A percentile compares a stretch with the other conserved stretches of the same genome.
Evolutionary conservation across 2,797 vertebrate genomes (phyloP).

Genomic region (Diglossa cyanea): DNA sequence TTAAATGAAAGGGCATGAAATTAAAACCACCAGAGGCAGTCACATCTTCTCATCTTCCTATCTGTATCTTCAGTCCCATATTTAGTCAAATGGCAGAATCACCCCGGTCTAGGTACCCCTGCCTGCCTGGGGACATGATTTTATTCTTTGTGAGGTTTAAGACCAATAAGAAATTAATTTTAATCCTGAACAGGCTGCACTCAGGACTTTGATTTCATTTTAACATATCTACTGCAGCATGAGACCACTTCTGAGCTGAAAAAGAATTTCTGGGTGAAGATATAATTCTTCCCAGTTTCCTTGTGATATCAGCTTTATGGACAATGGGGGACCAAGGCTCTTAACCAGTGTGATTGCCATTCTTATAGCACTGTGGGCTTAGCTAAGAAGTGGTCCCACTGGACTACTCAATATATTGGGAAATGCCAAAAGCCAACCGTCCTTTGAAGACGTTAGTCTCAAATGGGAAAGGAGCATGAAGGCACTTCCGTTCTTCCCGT

Average conservation of each 20-base stretch:
- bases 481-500: background rate
- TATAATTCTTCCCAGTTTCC: background rate
- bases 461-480: background rate
- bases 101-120: background rate
- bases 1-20: background rate
- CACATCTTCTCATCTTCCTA: background rate
- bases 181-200: background rate
- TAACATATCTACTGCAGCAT: rapidly evolving
- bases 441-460: background rate
- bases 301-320: background rate
- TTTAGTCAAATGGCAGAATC: background rate
- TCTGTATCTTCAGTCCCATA: background rate
- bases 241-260: background rate
- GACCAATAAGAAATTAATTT: background rate
- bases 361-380: background rate
- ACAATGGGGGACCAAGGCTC: background rate
- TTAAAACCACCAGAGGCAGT: background rate
- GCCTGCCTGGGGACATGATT: background rate
- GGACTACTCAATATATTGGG: background rate
- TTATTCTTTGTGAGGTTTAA: background rate
- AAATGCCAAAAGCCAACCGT: background rate
- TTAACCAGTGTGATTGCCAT: background rate
- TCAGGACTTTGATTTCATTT: background rate
- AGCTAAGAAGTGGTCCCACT: background rate
- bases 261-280: background rate